Evolutionary conservation across 2,113 vertebrate genomes (phyloP), one percentile per base, ranked within the genome.

Genomic region (Coracopsis vasa): DNA sequence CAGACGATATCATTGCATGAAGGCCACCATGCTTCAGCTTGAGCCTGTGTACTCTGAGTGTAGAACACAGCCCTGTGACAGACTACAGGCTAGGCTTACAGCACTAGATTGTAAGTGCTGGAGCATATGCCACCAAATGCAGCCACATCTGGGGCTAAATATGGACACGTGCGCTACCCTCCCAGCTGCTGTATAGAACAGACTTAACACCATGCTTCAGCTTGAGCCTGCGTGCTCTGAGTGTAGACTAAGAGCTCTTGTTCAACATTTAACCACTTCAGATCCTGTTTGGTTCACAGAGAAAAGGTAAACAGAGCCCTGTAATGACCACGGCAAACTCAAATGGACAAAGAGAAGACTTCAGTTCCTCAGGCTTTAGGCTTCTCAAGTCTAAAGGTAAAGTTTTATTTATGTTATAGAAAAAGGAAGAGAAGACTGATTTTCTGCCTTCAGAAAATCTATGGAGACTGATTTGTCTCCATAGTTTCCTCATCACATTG

Each of bases 1-100:
- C 41, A 61, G 44, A 42, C 27, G 35, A 27, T 54, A 45, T 35
- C 42, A 37, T 6, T 72, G n/a, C 15, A 48, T 10, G 47, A 81
- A 41, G 70, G 12, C 18, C 16, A 61, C 21, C 18, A 4, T 8
- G 21, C 11, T 86, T 85, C 53, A 65, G 2, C 12, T 77, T n/a
- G 4, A 58, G 31, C 25, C 17, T 37, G 3, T 45, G 11, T 11
- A 16, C 11, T 53, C 67, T 70, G 51, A 20, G 29, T 33, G 53
- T 7, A 60, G 16, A 79, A 15, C 44, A 33, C 35, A 74, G 54
- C 11, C 29, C 31, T 44, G 1, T 13, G 71, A 12, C 18, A 48
- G 21, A 13, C 15, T 13, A 2, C 0, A 0, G 31, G n/a, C 23
- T 50, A 15, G 23, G 29, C 15, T 71, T 15, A 3, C 16, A 61